A percentile compares a stretch with the other conserved stretches of the same genome.
Evolutionary conservation across 2,888 invertebrate species (phyloP).

Genomic region (Pyrocoelia pectoralis): DNA sequence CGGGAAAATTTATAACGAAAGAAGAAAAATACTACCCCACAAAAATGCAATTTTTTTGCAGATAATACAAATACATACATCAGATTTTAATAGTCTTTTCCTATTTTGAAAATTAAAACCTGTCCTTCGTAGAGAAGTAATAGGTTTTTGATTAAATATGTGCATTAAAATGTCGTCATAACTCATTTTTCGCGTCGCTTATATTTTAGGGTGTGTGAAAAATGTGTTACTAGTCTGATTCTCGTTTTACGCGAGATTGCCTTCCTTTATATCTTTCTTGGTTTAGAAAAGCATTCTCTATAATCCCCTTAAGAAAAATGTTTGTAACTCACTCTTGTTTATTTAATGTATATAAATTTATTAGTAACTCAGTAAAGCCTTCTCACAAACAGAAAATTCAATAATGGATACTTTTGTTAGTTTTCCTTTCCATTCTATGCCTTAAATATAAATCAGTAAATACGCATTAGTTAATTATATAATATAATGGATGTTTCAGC

Average conservation of each 20-base stretch:
- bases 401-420: too few relatives aligned
- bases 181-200: conserved; percentile 41
- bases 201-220: conserved; percentile 28
- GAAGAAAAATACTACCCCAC: neutral
- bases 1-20: too few relatives aligned
- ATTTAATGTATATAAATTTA: neutral
- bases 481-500: too few relatives aligned
- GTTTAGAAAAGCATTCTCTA: conserved; percentile 6
- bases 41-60: conserved; percentile 26
- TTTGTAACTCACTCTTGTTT: neutral
- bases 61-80: conserved; percentile 32
- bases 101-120: conserved; percentile 33
- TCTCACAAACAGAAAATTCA: neutral
- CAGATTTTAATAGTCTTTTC: conserved; percentile 21
- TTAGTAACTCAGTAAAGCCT: neutral
- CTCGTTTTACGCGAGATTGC: conserved; percentile 16
- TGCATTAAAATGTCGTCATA: conserved; percentile 50
- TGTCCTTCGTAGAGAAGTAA: conserved; percentile 39
- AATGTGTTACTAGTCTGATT: conserved; percentile 20
- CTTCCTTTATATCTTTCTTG: conserved; percentile 20
- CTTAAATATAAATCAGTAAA: too few relatives aligned
- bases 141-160: conserved; percentile 51
- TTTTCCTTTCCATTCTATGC: too few relatives aligned
- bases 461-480: too few relatives aligned
- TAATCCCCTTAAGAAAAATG: conserved; percentile 1